Base-by-base conservation (phyloP, 2,797 vertebrate species). In the Craterocephalus amniculus region DNA sequence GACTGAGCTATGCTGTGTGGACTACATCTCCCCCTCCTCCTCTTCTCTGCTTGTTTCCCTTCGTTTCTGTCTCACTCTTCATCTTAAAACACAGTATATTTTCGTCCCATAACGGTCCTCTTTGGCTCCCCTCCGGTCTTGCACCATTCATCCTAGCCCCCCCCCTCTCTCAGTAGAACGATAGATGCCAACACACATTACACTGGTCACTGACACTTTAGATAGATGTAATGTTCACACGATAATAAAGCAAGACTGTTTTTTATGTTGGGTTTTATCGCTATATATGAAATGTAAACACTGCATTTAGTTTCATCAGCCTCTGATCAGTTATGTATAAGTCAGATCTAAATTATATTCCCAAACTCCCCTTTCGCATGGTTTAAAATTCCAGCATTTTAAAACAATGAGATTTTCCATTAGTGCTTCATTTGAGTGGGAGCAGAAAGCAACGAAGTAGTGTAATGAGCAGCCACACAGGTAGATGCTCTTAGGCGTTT, bases 381-480 rank as follows among this genome's bases (percentile, higher is more conserved):
- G 91, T 94, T 91, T 61, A 95, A 67, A 70, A 65, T 92, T 94
- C 90, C 92, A 94, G 90, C 93, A 79, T 84, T 93, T 90, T 93
- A 32, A 80, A 20, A 70, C 26, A 14, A 68, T 65, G 55, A 16
- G 24, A 66, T n/a, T 14, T 60, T 36, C 45, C 68, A 24, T 27
- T 56, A 2, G 6, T 13, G 40, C 13, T 72, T 70, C 0, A 26
- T 58, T 22, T 51, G 58, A 48, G 71, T 35, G 59, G 34, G 66
- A 61, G 72, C 29, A 32, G 67, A 67, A 65, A 32, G 64, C 13
- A 48, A 49, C 55, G 34, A 69, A 62, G 63, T 61, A 24, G 67
- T 67, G 58, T 34, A 63, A 72, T 60, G 67, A 36, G 58, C 69
- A 61, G 72, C 74, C 62, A 54, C 65, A 52, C 27, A 38, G 57